Evolutionary conservation across 1,140 invertebrate genomes (phyloP), one percentile per base, ranked within the genome.

Genomic region (Drosophila melanogaster): DNA sequence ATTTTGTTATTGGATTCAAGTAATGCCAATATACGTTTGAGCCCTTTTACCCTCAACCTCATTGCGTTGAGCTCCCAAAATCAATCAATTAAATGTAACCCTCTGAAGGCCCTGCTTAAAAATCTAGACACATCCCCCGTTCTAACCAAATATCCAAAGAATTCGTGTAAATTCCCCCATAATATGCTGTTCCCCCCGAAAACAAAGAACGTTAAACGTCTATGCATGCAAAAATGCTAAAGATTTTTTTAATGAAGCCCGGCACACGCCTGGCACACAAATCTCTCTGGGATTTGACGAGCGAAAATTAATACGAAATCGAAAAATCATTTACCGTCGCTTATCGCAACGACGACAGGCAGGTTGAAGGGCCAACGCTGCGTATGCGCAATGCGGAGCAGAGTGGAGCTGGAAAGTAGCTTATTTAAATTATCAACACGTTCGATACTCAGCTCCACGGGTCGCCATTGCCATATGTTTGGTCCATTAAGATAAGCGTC

Each of bases 371-470:
- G 62, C 72, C 24, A 76, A 79, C 79, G 83, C 61, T 83, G 83
- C 83, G 83, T 87, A 87, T 87, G 84, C 84, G 84, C 79, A 84
- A 87, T 86, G 79, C 15, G 26, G 17, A 15, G 40, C 50, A n/a
- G 24, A 40, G 40, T 30, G 71, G 58, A 53, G 77, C 49, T 76
- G 65, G 78, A 89, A 78, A 89, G 84, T 89, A 90, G 84, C 84
- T 89, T 89, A 89, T 89, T 89, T 90, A 90, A 89, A 89, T 89
- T 89, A 89, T 89, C 84, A 89, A 89, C 84, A 89, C 84, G 84
- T 89, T 85, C 49, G 49, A 40, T 33, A 30, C 22, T 26, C 43
- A 35, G 43, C 37, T 22, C 43, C 37, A 41, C 22, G 22, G 49
- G 49, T 56, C 19, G 72, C 41, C 55, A 53, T 61, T 55, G 69